These are phyloP conservation scores for Drosophila nannoptera DNA, from an alignment of 1,140 invertebrate species.

Conservation along the genomic window DNA sequence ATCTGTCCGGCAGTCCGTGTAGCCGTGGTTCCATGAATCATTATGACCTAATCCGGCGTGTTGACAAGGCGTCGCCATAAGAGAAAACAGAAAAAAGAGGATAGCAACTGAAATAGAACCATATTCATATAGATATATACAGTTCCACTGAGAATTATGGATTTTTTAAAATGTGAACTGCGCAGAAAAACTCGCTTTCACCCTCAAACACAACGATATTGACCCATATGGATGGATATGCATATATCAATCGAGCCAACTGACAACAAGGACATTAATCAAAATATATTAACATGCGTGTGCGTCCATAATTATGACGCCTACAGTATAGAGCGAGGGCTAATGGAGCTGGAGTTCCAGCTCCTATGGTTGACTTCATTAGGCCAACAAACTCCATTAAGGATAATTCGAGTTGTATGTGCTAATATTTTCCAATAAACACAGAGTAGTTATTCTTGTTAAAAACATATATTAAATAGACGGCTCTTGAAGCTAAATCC, in stretches of 20 bases:
- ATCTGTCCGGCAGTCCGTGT: conserved; percentile 39
- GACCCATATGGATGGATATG: neutral
- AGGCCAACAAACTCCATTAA: conserved; percentile 43
- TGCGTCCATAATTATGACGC: conserved; percentile 63
- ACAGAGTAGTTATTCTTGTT: neutral
- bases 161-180: conserved; percentile 44
- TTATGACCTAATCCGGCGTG: conserved; percentile 60
- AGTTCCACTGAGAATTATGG: conserved; percentile 10
- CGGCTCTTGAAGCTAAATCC: too few species aligned
- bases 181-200: neutral
- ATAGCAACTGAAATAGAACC: conserved; percentile 12
- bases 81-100: conserved; percentile 45
- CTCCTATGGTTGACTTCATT: conserved; percentile 16
- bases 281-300: conserved; percentile 54
- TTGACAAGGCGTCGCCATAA: neutral
- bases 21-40: conserved; percentile 39
- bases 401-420: conserved; percentile 38
- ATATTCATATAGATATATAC: conserved; percentile 30
- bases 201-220: neutral
- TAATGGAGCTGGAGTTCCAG: neutral
- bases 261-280: conserved; percentile 61
- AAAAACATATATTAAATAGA: too few species aligned
- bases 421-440: conserved; percentile 27
- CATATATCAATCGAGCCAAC: conserved; percentile 37
- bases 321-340: conserved; percentile 26